These are phyloP conservation scores for Rhabdornis inornatus DNA, from an alignment of 2,113 vertebrate species.

Conservation along the genomic window DNA sequence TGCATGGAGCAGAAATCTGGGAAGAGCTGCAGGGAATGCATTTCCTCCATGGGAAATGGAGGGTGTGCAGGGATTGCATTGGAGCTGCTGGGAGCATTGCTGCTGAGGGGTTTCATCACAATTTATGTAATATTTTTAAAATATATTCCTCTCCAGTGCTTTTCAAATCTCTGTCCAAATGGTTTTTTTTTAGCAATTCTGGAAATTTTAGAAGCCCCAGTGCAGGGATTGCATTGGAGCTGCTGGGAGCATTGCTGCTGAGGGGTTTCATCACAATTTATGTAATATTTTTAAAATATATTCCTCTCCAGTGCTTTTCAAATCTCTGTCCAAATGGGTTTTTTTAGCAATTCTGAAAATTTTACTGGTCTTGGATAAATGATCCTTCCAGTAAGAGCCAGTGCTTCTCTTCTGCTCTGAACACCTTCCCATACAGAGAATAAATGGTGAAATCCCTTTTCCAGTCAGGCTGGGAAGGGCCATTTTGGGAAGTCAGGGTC, in stretches of 20 bases:
- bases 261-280: fast-evolving
- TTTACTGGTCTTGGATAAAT: background rate
- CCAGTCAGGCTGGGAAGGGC: background rate
- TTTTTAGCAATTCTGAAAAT: too few species aligned
- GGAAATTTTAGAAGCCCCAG: too few species aligned
- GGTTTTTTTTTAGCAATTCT: background rate
- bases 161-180: background rate
- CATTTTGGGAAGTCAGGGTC: background rate
- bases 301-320: background rate
- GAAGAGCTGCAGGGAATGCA: background rate
- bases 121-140: fast-evolving
- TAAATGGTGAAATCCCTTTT: background rate
- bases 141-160: background rate
- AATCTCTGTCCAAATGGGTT: too few species aligned
- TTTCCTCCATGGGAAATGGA: fast-evolving
- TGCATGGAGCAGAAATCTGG: background rate
- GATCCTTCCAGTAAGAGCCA: background rate
- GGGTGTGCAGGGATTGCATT: fast-evolving
- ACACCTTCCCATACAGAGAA: fast-evolving
- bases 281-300: fast-evolving
- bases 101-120: background rate
- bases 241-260: background rate
- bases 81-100: background rate
- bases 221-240: background rate
- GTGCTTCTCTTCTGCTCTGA: background rate